phyloP scores from a whole-genome alignment of 2,113 vertebrate species.

The Entelurus aequoreus region DNA sequence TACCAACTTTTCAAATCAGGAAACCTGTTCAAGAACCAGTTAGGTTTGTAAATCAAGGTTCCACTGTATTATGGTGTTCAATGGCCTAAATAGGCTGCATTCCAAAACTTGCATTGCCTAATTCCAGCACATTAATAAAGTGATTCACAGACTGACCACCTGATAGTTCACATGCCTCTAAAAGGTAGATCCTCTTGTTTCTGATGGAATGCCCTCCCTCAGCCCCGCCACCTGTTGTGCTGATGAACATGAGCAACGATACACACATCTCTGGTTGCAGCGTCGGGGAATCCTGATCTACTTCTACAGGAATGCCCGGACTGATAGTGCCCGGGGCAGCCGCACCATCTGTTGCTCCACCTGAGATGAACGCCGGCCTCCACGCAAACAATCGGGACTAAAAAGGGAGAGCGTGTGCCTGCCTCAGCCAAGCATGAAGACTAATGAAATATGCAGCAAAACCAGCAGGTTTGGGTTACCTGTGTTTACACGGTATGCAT shows the following conservation, averaged over 20 bases:
- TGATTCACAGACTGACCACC: slow-evolving; percentile 33
- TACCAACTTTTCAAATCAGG: no score
- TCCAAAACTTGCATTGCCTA: slow-evolving; percentile 1
- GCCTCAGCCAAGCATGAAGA: slow-evolving; percentile 64
- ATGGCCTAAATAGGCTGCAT: not conserved
- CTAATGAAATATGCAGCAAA: slow-evolving; percentile 73
- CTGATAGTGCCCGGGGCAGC: slow-evolving; percentile 34
- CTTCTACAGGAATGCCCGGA: slow-evolving; percentile 68
- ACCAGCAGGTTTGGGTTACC: slow-evolving; percentile 57
- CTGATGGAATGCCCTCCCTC: slow-evolving; percentile 58
- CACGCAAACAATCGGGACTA: slow-evolving; percentile 45
- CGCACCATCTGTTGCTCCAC: slow-evolving; percentile 63
- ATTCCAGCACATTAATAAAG: slow-evolving; percentile 35
- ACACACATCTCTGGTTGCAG: slow-evolving; percentile 39
- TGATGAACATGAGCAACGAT: slow-evolving; percentile 34
- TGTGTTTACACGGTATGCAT: slow-evolving; percentile 35
- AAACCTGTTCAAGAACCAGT: no score
- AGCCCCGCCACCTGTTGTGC: slow-evolving; percentile 53
- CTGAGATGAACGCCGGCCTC: slow-evolving; percentile 58
- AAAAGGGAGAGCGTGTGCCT: slow-evolving; percentile 47
- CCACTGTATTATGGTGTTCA: not conserved
- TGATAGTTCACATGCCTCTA: slow-evolving; percentile 26
- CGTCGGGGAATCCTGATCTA: slow-evolving; percentile 46
- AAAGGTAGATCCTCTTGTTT: slow-evolving; percentile 31
- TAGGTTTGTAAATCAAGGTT: no score